phyloP scores from a whole-genome alignment of 2,888 invertebrate species.

The Trichopoda pennipes region DNA sequence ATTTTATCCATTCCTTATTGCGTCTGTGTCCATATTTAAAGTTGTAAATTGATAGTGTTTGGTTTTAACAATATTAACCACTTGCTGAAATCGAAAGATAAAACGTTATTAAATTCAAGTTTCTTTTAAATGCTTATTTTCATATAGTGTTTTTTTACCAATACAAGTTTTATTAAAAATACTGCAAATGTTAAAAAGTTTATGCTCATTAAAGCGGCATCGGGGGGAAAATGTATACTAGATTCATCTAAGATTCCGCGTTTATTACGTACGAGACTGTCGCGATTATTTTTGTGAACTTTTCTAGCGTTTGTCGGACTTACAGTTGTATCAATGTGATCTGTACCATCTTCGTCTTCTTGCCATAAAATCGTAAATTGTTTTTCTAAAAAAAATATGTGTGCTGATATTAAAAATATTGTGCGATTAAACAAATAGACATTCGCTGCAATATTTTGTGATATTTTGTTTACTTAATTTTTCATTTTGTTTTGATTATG shows the following conservation, averaged over 20 bases:
- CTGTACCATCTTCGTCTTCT: constrained; percentile 73
- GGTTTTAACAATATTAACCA: constrained; percentile 85
- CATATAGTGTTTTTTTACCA: constrained; percentile 83
- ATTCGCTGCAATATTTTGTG: too few relatives aligned
- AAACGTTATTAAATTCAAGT: not conserved
- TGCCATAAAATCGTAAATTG: constrained; percentile 82
- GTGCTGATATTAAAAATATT: too few relatives aligned
- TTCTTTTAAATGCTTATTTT: constrained; percentile 3
- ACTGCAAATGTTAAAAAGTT: constrained; percentile 93
- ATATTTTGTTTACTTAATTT: too few relatives aligned
- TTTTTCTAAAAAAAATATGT: constrained; percentile 80
- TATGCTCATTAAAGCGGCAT: constrained; percentile 90
- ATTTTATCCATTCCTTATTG: constrained; percentile 46
- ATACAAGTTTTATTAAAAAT: constrained; percentile 90
- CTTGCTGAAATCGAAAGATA: constrained; percentile 83
- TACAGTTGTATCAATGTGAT: constrained; percentile 1
- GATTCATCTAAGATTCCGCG: constrained; percentile 81
- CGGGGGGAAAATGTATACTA: constrained; percentile 89
- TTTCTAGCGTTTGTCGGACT: not conserved
- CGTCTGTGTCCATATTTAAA: constrained; percentile 69
- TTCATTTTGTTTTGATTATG: too few relatives aligned
- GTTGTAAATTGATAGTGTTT: constrained; percentile 81
- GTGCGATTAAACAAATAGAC: too few relatives aligned
- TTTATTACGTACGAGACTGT: constrained; percentile 72
- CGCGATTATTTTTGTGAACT: constrained; percentile 34